Percentiles rank a stretch among this genome's conserved stretches.
Evolutionary conservation across 92 coral and sea anemone species (phyloP).

Genomic region (Umimayanthus kanabou): DNA sequence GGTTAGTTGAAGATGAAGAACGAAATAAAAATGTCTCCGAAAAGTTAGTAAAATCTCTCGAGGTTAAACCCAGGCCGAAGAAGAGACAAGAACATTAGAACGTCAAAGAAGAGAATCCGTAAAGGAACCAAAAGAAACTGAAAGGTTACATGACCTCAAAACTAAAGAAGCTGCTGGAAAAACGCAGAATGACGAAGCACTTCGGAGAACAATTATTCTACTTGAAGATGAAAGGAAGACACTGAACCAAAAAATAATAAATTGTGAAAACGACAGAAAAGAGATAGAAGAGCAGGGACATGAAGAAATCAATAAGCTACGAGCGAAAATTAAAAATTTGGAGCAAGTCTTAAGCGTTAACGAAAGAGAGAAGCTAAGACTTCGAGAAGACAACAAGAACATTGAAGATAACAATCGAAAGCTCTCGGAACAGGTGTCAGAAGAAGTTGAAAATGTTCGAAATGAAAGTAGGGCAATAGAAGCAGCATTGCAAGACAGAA

Average conservation of each 20-base stretch:
- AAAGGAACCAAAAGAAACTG: conserved; percentile 15
- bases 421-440: conserved; percentile 44
- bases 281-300: background rate
- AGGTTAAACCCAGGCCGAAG: conserved; percentile 21
- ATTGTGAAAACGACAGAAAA: background rate
- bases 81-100: background rate
- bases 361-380: conserved; percentile 1
- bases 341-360: background rate
- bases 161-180: background rate
- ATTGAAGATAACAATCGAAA: conserved; percentile 30
- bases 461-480: conserved; percentile 33
- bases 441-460: conserved; percentile 39
- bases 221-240: conserved; percentile 10
- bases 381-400: conserved; percentile 16
- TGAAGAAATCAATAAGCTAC: background rate
- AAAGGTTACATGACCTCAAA: background rate
- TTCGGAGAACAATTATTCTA: background rate
- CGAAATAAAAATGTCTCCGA: background rate
- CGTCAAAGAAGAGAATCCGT: background rate
- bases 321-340: background rate
- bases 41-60: conserved; percentile 3
- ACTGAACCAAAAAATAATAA: background rate
- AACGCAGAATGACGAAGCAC: background rate
- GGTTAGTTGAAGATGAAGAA: conserved; percentile 1
- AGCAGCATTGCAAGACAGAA: conserved; percentile 18